Percentiles rank a stretch among this genome's conserved stretches.
Evolutionary conservation across 2,797 vertebrate genomes (phyloP).

Genomic region (Chelidonichthys spinosus): DNA sequence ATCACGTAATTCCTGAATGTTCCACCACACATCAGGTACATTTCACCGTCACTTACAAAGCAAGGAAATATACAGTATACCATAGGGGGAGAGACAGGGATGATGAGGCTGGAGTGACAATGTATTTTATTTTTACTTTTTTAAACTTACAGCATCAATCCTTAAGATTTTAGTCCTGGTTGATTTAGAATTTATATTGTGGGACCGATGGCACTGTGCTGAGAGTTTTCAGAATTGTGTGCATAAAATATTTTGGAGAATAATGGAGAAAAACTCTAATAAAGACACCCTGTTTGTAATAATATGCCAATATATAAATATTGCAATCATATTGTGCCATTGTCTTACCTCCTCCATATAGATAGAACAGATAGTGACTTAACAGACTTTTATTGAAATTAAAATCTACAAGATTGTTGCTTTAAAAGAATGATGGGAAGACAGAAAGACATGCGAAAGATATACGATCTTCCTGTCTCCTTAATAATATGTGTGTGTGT

Average conservation of each 20-base stretch:
- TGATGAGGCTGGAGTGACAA: background rate
- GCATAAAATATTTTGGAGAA: too few relatives aligned
- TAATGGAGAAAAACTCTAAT: background rate
- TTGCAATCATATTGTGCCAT: too few relatives aligned
- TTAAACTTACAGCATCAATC: too few relatives aligned
- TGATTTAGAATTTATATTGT: background rate
- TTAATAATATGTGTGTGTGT: background rate
- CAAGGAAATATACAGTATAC: background rate
- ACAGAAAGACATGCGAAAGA: background rate
- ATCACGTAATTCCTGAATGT: background rate
- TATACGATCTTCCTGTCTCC: background rate
- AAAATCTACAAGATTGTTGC: background rate
- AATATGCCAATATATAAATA: too few relatives aligned
- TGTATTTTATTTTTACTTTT: too few relatives aligned
- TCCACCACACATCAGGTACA: background rate
- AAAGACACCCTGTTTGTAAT: too few relatives aligned
- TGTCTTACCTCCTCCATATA: too few relatives aligned
- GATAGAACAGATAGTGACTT: background rate
- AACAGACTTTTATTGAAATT: background rate
- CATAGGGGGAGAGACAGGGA: background rate
- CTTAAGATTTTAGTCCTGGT: too few relatives aligned
- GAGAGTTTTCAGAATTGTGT: background rate
- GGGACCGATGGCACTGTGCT: background rate
- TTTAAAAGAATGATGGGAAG: slow-evolving; percentile 7
- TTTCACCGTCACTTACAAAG: slow-evolving; percentile 16